phyloP scores from a whole-genome alignment of 2,888 invertebrate species.

The Uropetala carovei region DNA sequence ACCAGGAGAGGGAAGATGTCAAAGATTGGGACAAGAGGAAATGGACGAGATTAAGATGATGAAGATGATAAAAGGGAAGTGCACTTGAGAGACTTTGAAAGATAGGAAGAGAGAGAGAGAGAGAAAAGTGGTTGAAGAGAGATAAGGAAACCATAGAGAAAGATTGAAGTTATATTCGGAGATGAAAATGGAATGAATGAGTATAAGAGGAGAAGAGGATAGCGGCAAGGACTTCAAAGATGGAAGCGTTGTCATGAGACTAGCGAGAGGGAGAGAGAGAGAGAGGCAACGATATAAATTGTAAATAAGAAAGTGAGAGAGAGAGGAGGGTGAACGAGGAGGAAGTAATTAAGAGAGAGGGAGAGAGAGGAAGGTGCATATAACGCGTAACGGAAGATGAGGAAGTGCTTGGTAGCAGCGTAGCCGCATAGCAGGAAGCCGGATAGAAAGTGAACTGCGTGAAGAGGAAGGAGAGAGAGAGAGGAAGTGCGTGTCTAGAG shows the following conservation, averaged over 20 bases:
- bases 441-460: background rate
- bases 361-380: background rate
- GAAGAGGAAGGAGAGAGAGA: too few species aligned
- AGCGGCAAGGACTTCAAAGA: background rate
- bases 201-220: background rate
- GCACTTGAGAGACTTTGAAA: too few species aligned
- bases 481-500: background rate
- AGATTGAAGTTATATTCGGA: background rate
- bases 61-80: too few species aligned
- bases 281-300: background rate
- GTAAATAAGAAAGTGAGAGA: background rate
- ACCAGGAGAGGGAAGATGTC: too few species aligned
- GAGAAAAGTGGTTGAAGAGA: background rate
- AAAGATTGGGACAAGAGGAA: too few species aligned
- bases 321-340: background rate
- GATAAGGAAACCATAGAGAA: conserved; percentile 3
- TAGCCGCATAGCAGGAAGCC: background rate
- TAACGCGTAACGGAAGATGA: background rate
- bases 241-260: background rate
- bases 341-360: background rate
- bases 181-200: background rate
- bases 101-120: too few species aligned
- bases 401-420: background rate
- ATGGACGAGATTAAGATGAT: too few species aligned
- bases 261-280: background rate